Evolutionary conservation across 2,888 invertebrate species (phyloP), one percentile per base, ranked within the genome.

Genomic region (Scelioninae gen. 1): DNA sequence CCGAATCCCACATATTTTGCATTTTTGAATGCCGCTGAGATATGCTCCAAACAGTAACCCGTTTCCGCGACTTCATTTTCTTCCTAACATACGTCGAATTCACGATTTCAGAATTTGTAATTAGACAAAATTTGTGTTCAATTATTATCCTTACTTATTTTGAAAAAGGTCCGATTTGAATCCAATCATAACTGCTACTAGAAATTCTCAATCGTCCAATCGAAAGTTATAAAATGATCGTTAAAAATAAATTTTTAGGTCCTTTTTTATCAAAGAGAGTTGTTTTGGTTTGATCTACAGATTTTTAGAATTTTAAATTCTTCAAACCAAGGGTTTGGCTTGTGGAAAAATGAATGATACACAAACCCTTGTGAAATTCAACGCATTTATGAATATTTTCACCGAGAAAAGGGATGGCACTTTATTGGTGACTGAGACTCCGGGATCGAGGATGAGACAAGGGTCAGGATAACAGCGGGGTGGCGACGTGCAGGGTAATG

Each of bases 401-500:
- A 23, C 23, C 10, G 49, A 32, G 51, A 72, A 62, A 49, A 32
- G 56, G 34, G 60, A 71, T 65, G 65, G 55, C 58, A 63, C 16
- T 65, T 62, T 62, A 16, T 40, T 16, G 38, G 38, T 43, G 43
- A 23, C 11, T 23, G 23, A 53, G 51, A 15, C 15, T 29, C 16
- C 23, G 55, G 29, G n/a, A 5, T 31, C 34, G 15, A 47, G 31
- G 51, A 51, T 43, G 76, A 75, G 23, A 56, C 15, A 38, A 75
- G 77, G 69, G 56, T 83, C 66, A 56, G 56, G 65, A 72, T 23
- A 53, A 72, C 49, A 63, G 53, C 56, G 47, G 74, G 66, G 55
- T 43, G 47, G 53, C 80, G 86, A 85, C 84, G 85, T 84, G 79
- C 86, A 86, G 84, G 87, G 86, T 84, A 88, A 87, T 90, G 92